These are phyloP conservation scores for Unio pictorum DNA, from an alignment of 2,888 invertebrate species.

Conservation along the genomic window DNA sequence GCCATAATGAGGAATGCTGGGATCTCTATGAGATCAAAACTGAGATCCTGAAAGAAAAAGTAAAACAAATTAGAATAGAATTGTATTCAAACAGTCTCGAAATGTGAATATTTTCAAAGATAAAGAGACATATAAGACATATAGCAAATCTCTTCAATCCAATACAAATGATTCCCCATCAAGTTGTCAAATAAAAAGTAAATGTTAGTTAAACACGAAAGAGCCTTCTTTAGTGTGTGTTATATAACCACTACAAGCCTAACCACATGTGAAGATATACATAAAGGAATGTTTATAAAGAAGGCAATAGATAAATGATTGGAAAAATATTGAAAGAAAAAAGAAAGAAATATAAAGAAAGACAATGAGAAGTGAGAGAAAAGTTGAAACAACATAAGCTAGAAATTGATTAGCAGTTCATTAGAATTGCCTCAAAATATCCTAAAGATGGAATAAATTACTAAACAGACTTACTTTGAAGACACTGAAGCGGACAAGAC, in stretches of 20 bases:
- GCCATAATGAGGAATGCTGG: constrained; percentile 94
- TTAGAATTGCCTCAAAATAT: not conserved
- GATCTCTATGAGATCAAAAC: constrained; percentile 75
- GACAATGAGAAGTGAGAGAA: not conserved
- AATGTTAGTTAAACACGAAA: too few relatives aligned
- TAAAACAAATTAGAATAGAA: not conserved
- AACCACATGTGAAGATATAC: not conserved
- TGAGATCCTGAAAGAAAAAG: constrained; percentile 68
- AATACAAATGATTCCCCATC: too few relatives aligned
- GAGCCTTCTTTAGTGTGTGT: too few relatives aligned
- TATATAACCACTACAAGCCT: too few relatives aligned
- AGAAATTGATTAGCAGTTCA: not conserved
- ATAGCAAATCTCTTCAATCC: too few relatives aligned
- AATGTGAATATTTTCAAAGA: not conserved
- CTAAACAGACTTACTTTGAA: constrained; percentile 77
- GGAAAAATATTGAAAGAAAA: too few relatives aligned
- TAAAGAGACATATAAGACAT: not conserved
- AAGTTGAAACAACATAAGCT: too few relatives aligned
- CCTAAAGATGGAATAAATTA: too few relatives aligned
- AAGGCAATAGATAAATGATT: too few relatives aligned
- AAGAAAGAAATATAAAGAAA: too few relatives aligned
- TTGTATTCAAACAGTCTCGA: not conserved
- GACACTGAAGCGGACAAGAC: constrained; percentile 94
- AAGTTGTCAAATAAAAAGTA: too few relatives aligned
- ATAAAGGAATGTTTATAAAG: not conserved